These are phyloP conservation scores for Perizoma flavofasciatum DNA, from an alignment of 2,888 invertebrate species.

Conservation along the genomic window DNA sequence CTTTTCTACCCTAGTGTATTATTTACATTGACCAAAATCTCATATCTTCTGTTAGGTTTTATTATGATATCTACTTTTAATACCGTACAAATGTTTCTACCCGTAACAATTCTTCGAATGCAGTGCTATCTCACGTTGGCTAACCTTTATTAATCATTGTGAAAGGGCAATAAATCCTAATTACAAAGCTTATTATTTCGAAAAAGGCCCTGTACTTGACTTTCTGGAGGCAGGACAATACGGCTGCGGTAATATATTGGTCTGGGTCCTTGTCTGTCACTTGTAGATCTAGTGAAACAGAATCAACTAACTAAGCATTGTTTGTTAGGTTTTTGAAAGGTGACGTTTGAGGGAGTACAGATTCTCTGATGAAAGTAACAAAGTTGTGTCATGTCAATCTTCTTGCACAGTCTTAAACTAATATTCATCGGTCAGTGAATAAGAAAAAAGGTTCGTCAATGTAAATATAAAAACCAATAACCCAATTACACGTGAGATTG, in stretches of 20 bases:
- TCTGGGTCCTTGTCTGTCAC: constrained; percentile 28
- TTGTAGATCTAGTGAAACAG: constrained; percentile 25
- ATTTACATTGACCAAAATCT: no score
- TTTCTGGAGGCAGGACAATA: constrained; percentile 63
- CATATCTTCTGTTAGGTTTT: not conserved
- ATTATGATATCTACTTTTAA: no score
- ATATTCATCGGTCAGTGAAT: no score
- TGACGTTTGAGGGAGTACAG: not conserved
- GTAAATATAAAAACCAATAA: not conserved
- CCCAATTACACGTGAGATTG: not conserved
- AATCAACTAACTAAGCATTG: constrained; percentile 18
- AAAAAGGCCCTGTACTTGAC: constrained; percentile 54
- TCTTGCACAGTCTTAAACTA: not conserved
- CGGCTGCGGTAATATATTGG: constrained; percentile 53
- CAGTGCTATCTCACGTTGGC: constrained; percentile 56
- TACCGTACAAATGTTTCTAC: constrained; percentile 42
- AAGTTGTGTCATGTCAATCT: constrained; percentile 7
- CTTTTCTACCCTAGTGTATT: no score
- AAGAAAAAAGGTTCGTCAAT: not conserved
- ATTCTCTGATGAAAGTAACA: constrained; percentile 10
- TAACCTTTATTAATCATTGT: constrained; percentile 69
- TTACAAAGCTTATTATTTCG: constrained; percentile 78
- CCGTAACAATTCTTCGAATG: constrained; percentile 51
- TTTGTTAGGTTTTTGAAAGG: constrained; percentile 10
- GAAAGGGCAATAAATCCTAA: constrained; percentile 76